These are phyloP conservation scores for Etheostoma perlongum DNA, from an alignment of 2,797 vertebrate species.

Conservation along the genomic window DNA sequence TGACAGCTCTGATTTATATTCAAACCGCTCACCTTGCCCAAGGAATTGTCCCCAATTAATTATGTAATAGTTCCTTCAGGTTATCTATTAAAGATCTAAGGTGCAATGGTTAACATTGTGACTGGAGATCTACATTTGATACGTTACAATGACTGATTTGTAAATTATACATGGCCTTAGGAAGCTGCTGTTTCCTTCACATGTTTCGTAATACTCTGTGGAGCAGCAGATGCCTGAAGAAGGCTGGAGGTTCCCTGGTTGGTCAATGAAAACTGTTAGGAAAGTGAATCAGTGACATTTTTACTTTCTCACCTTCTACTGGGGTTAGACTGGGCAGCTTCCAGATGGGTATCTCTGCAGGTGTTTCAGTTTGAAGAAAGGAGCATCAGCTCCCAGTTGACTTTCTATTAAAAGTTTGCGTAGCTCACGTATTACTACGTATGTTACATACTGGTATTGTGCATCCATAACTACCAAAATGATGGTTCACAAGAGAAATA, in stretches of 20 bases:
- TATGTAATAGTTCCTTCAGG: neutral
- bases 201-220: slow-evolving; percentile 2
- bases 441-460: neutral
- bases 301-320: neutral
- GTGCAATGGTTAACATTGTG: slow-evolving; percentile 1
- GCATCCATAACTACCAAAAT: neutral
- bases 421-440: neutral
- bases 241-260: slow-evolving; percentile 2
- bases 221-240: slow-evolving; percentile 9
- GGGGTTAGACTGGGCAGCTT: neutral
- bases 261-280: neutral
- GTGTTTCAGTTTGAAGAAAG: neutral
- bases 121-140: neutral
- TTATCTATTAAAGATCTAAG: neutral
- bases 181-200: neutral
- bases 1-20: neutral
- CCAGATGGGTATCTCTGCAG: neutral
- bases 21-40: neutral
- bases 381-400: neutral
- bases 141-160: neutral
- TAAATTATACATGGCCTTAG: neutral
- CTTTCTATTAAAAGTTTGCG: neutral
- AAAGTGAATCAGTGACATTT: slow-evolving; percentile 16
- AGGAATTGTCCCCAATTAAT: neutral
- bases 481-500: neutral